phyloP scores from a whole-genome alignment of 2,888 invertebrate genomes.

The Phorcus lineatus region DNA sequence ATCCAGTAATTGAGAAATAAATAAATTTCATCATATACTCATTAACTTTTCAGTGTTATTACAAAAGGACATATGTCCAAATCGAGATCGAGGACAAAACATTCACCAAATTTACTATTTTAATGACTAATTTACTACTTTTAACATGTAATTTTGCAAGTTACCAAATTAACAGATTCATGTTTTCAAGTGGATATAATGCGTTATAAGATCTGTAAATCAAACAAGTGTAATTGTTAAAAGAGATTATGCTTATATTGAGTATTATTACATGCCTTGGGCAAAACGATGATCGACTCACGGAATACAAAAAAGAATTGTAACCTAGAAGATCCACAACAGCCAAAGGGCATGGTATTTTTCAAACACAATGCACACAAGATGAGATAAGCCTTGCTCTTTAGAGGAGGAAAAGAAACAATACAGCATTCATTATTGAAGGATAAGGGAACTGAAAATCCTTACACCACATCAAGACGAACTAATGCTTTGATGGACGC shows the following conservation, averaged over 20 bases:
- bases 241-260: not conserved
- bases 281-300: not conserved
- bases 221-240: not conserved
- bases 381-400: not conserved
- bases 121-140: too few relatives aligned
- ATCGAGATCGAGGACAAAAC: not conserved
- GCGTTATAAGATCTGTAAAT: too few relatives aligned
- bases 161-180: too few relatives aligned
- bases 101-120: too few relatives aligned
- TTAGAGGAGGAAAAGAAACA: not conserved
- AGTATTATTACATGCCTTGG: not conserved
- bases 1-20: too few relatives aligned
- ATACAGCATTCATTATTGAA: not conserved
- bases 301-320: not conserved
- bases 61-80: too few relatives aligned
- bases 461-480: not conserved
- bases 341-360: constrained; percentile 2
- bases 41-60: too few relatives aligned
- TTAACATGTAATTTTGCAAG: too few relatives aligned
- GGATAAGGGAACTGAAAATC: not conserved
- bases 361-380: not conserved
- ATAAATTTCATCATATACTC: too few relatives aligned
- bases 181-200: too few relatives aligned
- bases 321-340: not conserved
- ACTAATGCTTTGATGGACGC: not conserved